Evolutionary conservation across 2,113 vertebrate genomes (phyloP), one percentile per base, ranked within the genome.

Genomic region (Vombatus ursinus): DNA sequence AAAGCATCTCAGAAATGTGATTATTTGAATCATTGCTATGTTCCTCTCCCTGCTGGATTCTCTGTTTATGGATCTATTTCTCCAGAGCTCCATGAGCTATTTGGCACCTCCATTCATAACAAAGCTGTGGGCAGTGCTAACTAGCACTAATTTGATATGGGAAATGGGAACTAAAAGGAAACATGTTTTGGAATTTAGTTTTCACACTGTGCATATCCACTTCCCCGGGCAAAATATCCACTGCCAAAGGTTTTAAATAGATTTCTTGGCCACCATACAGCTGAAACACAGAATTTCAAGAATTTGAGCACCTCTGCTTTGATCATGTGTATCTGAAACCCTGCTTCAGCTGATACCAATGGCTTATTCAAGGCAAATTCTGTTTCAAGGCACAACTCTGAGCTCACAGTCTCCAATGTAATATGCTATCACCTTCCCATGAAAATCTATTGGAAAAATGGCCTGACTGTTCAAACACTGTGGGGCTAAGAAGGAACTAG

Each of bases 111-210:
- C 25, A 0, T 50, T n/a, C 1, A 37, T 31, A n/a, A 28, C 8
- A 68, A 93, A 37, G 8, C 3, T 0, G 22, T 5, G 68, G 68
- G 31, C 1, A 47, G 53, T 48, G 90, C 54, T 48, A 7, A 68
- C 53, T 48, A 93, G 52, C 26, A 51, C 94, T 77, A 14, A 22
- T 26, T 2, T 91, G 52, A 93, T 50, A 51, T 0, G 9, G 91
- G 92, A 28, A 25, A 84, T n/a, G 48, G n/a, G 90, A 93, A 90
- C 61, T 51, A 53, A 95, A 93, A 91, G 77, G n/a, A 94, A 95
- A 52, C 25, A 77, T 8, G 28, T 89, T 91, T 94, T 96, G 50
- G 90, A 84, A 96, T 94, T 92, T 96, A 51, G 48, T 95, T 95
- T 89, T 91, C 92, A 94, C 5, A 95, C 25, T 23, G 94, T 8